These are phyloP conservation scores for Himantopus leucocephalus DNA, from an alignment of 2,113 vertebrate species.

Conservation along the genomic window DNA sequence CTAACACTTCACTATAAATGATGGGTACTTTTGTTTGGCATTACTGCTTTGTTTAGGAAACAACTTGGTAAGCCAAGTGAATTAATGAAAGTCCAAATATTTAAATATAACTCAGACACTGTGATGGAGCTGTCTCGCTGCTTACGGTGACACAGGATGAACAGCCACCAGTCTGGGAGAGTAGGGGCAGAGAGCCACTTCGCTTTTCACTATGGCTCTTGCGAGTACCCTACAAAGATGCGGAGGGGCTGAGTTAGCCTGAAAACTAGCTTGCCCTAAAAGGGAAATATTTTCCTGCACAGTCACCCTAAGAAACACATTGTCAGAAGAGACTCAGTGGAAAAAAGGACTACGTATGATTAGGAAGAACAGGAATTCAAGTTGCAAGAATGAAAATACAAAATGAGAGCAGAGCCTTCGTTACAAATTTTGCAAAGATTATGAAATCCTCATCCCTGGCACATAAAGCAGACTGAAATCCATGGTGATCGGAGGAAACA, in stretches of 20 bases:
- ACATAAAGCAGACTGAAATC: neutral
- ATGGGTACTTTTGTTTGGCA: neutral
- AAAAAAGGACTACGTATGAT: neutral
- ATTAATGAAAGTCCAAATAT: neutral
- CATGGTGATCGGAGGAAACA: fast-evolving
- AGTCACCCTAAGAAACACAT: neutral
- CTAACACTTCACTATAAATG: neutral
- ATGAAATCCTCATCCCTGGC: neutral
- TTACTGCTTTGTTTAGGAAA: neutral
- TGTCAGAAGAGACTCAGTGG: neutral
- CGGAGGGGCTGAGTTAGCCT: too few species aligned
- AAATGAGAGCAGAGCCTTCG: neutral
- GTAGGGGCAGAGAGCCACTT: neutral
- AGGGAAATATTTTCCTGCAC: neutral
- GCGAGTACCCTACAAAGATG: neutral
- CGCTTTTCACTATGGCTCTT: too few species aligned
- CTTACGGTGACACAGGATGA: neutral
- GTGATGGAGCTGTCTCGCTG: neutral
- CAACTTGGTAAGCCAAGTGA: neutral
- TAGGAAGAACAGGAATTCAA: neutral
- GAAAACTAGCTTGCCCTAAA: neutral
- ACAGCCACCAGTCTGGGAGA: neutral
- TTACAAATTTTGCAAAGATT: neutral
- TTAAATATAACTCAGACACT: neutral
- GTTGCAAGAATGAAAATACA: neutral